Evolutionary conservation across 2,888 invertebrate genomes (phyloP).

Genomic region (Exocentrus adspersus): DNA sequence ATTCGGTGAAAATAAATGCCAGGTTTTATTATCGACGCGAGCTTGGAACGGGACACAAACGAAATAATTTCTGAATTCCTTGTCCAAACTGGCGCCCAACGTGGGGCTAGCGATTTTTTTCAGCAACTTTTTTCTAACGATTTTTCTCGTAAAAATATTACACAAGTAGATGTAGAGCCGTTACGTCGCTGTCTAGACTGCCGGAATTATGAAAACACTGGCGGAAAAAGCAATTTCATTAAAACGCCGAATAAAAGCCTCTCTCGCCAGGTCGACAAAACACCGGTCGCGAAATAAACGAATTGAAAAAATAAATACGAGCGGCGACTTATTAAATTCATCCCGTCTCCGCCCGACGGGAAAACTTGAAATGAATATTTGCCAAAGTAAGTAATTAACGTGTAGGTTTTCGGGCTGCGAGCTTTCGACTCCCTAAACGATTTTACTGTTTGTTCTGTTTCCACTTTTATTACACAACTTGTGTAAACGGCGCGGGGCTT

Average conservation of each 20-base stretch:
- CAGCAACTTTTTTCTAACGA: too few species aligned
- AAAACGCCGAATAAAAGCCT: constrained; percentile 3
- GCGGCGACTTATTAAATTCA: constrained; percentile 11
- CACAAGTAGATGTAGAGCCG: too few species aligned
- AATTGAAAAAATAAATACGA: constrained; percentile 6
- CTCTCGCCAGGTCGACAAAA: background rate
- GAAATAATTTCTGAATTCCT: too few species aligned
- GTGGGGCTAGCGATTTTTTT: too few species aligned
- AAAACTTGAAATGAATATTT: constrained; percentile 19
- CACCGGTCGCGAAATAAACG: constrained; percentile 1
- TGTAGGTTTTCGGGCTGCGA: constrained; percentile 16
- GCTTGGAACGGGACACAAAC: background rate
- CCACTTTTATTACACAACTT: constrained; percentile 22
- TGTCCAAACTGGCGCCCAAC: too few species aligned
- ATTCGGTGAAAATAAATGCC: background rate
- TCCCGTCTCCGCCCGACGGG: constrained; percentile 3
- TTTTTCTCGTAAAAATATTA: too few species aligned
- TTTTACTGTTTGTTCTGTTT: constrained; percentile 21
- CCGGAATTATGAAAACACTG: background rate
- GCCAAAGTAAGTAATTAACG: constrained; percentile 21
- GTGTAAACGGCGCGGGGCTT: constrained; percentile 12
- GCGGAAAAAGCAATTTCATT: constrained; percentile 5
- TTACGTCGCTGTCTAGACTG: background rate
- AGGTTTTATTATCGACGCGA: background rate
- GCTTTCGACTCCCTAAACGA: constrained; percentile 18